These are phyloP conservation scores for Camelus dromedarius DNA, from an alignment of 2,113 vertebrate species.

Conservation along the genomic window DNA sequence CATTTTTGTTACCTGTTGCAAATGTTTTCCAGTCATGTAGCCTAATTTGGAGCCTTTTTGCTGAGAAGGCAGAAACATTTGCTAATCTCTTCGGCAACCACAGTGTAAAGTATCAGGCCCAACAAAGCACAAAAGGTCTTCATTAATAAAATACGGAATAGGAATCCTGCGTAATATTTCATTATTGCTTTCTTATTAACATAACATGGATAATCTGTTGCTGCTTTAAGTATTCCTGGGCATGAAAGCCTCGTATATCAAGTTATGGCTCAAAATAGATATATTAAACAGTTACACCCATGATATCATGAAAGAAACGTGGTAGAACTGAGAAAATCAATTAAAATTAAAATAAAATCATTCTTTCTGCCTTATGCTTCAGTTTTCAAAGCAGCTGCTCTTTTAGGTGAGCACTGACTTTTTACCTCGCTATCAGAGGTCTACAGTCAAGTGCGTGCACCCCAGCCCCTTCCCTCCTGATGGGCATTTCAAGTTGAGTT, in stretches of 20 bases:
- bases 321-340: slow-evolving; percentile 59
- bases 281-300: slow-evolving; percentile 36
- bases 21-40: slow-evolving; percentile 1
- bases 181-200: slow-evolving; percentile 68
- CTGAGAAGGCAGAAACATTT: slow-evolving; percentile 65
- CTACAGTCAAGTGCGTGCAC: not conserved
- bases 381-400: slow-evolving; percentile 57
- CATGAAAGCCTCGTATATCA: slow-evolving; percentile 41
- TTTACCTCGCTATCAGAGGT: not conserved
- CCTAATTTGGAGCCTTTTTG: slow-evolving; percentile 54
- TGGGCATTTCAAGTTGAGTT: not conserved
- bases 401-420: not conserved
- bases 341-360: slow-evolving; percentile 75
- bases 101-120: not conserved
- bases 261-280: slow-evolving; percentile 33
- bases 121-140: slow-evolving; percentile 62
- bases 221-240: slow-evolving; percentile 55
- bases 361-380: slow-evolving; percentile 33
- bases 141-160: slow-evolving; percentile 66
- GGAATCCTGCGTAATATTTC: slow-evolving; percentile 28
- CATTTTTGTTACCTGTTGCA: slow-evolving; percentile 59
- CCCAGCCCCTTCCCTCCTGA: not conserved
- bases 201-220: slow-evolving; percentile 60
- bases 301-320: slow-evolving; percentile 57
- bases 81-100: slow-evolving; percentile 42